Conservation (phyloP, 2,797 vertebrate genomes). For the Microcaecilia unicolor region DNA sequence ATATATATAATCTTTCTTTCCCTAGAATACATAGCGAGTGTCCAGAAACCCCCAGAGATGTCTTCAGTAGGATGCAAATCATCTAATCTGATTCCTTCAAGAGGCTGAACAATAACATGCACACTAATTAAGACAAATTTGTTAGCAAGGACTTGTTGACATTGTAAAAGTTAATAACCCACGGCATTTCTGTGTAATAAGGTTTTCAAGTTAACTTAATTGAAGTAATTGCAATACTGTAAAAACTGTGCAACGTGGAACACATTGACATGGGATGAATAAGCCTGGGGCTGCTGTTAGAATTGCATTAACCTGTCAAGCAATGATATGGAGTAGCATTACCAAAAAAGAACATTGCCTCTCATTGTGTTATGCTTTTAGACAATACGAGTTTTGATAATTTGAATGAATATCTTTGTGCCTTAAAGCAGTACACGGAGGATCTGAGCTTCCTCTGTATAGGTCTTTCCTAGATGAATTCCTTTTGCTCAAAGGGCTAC, state of each 20-base stretch:
- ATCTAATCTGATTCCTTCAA: too few species aligned
- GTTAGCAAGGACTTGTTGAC: slow-evolving; percentile 7
- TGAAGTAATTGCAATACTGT: slow-evolving; percentile 7
- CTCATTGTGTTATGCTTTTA: not conserved
- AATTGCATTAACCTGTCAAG: slow-evolving; percentile 2
- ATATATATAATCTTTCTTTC: too few species aligned
- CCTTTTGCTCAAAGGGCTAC: too few species aligned
- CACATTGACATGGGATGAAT: not conserved
- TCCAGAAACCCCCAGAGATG: too few species aligned
- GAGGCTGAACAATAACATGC: too few species aligned
- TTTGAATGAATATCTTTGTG: not conserved
- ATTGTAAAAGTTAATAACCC: slow-evolving; percentile 13
- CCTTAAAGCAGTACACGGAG: too few species aligned
- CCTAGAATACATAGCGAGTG: too few species aligned
- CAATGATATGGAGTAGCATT: not conserved
- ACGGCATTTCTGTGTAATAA: slow-evolving; percentile 9
- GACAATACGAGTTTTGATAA: not conserved
- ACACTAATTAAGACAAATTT: slow-evolving; percentile 12
- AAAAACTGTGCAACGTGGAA: slow-evolving; percentile 4
- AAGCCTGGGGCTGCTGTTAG: not conserved
- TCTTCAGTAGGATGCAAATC: too few species aligned
- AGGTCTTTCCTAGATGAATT: too few species aligned
- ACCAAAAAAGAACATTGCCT: not conserved
- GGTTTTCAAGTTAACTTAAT: slow-evolving; percentile 6
- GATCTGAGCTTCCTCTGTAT: too few species aligned